Conservation (phyloP, 2,888 invertebrate species). For the Rhingia campestris region DNA sequence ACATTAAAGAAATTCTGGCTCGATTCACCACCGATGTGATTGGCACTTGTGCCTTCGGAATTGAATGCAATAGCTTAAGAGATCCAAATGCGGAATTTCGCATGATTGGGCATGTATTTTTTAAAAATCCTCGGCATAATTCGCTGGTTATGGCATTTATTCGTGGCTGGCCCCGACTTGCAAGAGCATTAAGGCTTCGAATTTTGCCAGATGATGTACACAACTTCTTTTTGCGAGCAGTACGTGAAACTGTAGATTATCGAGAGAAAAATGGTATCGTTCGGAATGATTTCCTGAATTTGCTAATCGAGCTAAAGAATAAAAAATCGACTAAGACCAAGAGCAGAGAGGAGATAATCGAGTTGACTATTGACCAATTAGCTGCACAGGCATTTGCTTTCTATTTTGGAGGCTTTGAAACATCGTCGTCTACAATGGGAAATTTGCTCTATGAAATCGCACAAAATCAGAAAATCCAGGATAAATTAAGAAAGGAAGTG, state of each 20-base stretch:
- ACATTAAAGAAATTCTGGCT: slow-evolving; percentile 82
- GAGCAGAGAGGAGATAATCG: slow-evolving; percentile 38
- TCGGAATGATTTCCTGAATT: slow-evolving; percentile 85
- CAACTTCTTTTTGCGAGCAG: slow-evolving; percentile 80
- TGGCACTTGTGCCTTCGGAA: slow-evolving; percentile 83
- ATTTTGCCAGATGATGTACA: slow-evolving; percentile 76
- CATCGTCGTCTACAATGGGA: slow-evolving; percentile 85
- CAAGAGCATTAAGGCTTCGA: slow-evolving; percentile 76
- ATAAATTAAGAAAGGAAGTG: slow-evolving; percentile 77
- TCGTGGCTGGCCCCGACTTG: slow-evolving; percentile 76
- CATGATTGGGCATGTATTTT: slow-evolving; percentile 76
- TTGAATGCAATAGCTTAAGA: slow-evolving; percentile 82
- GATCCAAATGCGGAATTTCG: slow-evolving; percentile 82
- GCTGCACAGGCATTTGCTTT: slow-evolving; percentile 80
- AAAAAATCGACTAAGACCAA: slow-evolving; percentile 79
- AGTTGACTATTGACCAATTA: slow-evolving; percentile 77
- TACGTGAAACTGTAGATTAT: slow-evolving; percentile 80
- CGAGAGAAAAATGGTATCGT: slow-evolving; percentile 80
- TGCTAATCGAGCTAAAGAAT: slow-evolving; percentile 84
- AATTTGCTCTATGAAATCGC: slow-evolving; percentile 82
- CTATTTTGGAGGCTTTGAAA: slow-evolving; percentile 85
- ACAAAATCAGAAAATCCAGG: slow-evolving; percentile 77
- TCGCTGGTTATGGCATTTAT: slow-evolving; percentile 45
- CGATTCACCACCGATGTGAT: slow-evolving; percentile 84
- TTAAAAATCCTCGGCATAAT: slow-evolving; percentile 67